These are phyloP conservation scores for Andrena trimmerana DNA, from an alignment of 2,888 invertebrate species.

Conservation along the genomic window DNA sequence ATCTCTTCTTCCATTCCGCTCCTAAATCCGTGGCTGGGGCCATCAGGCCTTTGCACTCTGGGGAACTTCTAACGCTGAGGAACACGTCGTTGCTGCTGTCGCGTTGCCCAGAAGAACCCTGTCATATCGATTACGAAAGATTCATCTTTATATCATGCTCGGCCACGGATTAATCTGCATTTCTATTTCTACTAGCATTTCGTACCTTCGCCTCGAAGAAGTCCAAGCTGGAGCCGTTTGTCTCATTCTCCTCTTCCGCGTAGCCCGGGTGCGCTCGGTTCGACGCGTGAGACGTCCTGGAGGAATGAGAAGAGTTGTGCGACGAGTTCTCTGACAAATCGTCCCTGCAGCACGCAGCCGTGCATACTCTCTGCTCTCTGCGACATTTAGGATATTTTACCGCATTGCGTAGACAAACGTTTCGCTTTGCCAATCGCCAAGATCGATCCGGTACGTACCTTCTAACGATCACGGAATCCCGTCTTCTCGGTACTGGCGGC, in stretches of 20 bases:
- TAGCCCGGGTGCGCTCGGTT: conserved; percentile 78
- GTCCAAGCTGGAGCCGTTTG: conserved; percentile 81
- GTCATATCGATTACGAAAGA: no score
- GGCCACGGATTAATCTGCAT: no score
- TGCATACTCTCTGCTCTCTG: conserved; percentile 82
- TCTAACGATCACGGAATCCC: conserved; percentile 78
- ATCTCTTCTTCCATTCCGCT: conserved; percentile 82
- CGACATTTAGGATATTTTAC: conserved; percentile 12
- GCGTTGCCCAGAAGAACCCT: conserved; percentile 77
- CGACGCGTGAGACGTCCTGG: conserved; percentile 75
- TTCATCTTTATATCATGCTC: no score
- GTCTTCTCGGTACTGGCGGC: conserved; percentile 83
- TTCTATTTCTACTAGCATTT: neutral
- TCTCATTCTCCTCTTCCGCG: conserved; percentile 77
- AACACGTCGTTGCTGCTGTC: conserved; percentile 81
- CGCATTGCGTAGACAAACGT: neutral
- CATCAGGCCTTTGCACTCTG: conserved; percentile 82
- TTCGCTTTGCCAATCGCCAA: neutral
- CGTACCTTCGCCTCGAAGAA: conserved; percentile 80
- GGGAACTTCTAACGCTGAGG: conserved; percentile 81
- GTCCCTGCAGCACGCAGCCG: conserved; percentile 83
- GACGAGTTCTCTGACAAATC: conserved; percentile 82
- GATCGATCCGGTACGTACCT: conserved; percentile 67
- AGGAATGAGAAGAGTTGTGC: conserved; percentile 79
- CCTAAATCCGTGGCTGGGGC: conserved; percentile 82